Percentiles rank a stretch among this genome's conserved stretches.
Conservation (phyloP, 2,797 vertebrate species). For the Acrossocheilus fasciatus region DNA sequence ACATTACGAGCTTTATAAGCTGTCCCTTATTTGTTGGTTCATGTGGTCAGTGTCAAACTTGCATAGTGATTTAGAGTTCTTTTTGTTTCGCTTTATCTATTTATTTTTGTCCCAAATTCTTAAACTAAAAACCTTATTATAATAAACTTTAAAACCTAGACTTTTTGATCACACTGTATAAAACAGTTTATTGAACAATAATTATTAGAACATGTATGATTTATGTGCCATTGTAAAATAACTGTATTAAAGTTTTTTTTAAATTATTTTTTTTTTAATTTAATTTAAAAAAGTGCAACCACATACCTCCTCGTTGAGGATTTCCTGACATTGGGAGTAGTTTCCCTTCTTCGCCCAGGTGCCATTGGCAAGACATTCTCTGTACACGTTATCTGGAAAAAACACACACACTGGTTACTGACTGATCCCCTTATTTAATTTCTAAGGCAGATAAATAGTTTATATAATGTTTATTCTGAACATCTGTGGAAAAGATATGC, state of each 20-base stretch:
- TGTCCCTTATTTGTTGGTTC: background rate
- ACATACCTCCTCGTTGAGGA: conserved; percentile 87
- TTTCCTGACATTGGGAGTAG: conserved; percentile 93
- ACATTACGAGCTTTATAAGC: background rate
- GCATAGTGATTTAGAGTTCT: background rate
- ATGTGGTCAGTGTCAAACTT: background rate
- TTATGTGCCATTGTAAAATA: background rate
- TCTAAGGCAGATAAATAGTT: background rate
- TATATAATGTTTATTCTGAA: conserved; percentile 8
- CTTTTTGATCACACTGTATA: background rate
- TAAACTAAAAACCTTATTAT: background rate
- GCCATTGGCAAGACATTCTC: conserved; percentile 88
- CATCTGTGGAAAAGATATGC: background rate
- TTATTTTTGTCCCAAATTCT: background rate
- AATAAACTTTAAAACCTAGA: background rate
- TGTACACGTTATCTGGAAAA: conserved; percentile 86
- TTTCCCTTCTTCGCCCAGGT: conserved; percentile 90
- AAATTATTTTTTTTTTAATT: too few species aligned
- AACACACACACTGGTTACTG: background rate
- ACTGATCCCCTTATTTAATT: background rate
- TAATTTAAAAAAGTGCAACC: background rate
- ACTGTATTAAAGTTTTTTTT: background rate
- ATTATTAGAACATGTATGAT: background rate
- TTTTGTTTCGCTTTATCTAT: background rate
- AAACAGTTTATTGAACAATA: background rate